A percentile compares a stretch with the other conserved stretches of the same genome.
Conservation (phyloP, 2,113 vertebrate genomes). For the Toxotes jaculatrix region DNA sequence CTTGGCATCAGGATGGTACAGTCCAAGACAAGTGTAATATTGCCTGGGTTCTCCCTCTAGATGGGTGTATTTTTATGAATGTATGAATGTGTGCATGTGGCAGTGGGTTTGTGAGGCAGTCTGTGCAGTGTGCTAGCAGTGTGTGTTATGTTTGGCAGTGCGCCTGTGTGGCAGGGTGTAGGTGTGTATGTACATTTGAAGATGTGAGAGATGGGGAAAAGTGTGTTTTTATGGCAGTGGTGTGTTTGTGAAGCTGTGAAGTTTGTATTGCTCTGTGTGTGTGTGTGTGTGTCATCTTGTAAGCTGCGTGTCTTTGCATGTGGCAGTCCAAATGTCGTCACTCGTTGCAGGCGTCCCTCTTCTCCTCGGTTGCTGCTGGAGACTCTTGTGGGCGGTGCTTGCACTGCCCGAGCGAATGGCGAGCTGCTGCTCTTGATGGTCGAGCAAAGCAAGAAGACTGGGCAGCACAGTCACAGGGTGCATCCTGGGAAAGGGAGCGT, state of each 20-base stretch:
- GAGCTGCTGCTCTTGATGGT: conserved; percentile 86
- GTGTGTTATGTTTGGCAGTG: conserved; percentile 72
- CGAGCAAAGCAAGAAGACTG: conserved; percentile 91
- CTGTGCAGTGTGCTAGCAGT: conserved; percentile 51
- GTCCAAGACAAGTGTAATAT: conserved; percentile 44
- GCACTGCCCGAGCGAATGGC: conserved; percentile 91
- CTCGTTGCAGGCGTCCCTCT: conserved; percentile 80
- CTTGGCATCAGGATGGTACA: conserved; percentile 71
- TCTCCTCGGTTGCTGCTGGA: conserved; percentile 82
- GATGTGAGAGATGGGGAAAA: conserved; percentile 12
- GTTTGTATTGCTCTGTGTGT: conserved; percentile 21
- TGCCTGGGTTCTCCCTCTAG: conserved; percentile 28
- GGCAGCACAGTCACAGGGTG: conserved; percentile 91
- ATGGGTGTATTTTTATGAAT: neutral
- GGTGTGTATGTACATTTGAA: conserved; percentile 34
- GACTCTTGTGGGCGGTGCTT: conserved; percentile 88
- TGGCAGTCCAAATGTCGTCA: conserved; percentile 72
- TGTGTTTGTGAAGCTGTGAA: conserved; percentile 7
- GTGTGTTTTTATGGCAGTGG: conserved; percentile 59
- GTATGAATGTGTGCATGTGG: conserved; percentile 44
- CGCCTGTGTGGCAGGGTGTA: conserved; percentile 51
- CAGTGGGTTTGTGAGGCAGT: conserved; percentile 63
- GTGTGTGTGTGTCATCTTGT: conserved; percentile 5
- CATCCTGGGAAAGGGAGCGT: conserved; percentile 84
- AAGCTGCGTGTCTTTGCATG: conserved; percentile 6